Evolutionary conservation across 2,113 vertebrate species (phyloP).

Genomic region (Melanerpes formicivorus): DNA sequence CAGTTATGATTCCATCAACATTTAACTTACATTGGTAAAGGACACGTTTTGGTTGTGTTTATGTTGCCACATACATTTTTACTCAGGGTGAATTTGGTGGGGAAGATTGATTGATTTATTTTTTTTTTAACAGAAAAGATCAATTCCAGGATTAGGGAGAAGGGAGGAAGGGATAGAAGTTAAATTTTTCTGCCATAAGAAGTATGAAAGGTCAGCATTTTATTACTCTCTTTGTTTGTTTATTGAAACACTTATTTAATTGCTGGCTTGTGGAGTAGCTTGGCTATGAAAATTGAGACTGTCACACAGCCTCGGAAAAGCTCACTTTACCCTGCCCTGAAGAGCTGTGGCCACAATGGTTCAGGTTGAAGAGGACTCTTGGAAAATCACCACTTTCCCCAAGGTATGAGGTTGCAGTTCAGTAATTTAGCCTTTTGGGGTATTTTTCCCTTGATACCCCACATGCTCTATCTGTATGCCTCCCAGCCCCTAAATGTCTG

Average conservation of each 20-base stretch:
- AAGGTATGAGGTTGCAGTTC: neutral
- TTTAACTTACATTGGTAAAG: constrained; percentile 56
- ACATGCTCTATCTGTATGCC: neutral
- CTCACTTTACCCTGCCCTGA: neutral
- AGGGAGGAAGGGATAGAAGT: neutral
- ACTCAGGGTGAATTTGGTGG: neutral
- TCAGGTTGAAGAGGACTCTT: neutral
- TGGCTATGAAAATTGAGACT: neutral
- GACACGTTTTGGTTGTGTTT: neutral
- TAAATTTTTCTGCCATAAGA: neutral
- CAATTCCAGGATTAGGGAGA: neutral
- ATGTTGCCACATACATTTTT: neutral
- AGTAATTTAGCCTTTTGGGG: neutral
- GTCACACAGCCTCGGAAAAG: neutral
- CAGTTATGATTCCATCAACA: constrained; percentile 59
- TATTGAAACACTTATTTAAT: neutral
- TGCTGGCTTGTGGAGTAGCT: neutral
- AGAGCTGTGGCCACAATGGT: neutral
- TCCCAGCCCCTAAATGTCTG: neutral
- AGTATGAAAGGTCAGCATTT: neutral
- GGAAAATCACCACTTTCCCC: neutral
- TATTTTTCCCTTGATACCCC: neutral
- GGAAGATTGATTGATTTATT: neutral
- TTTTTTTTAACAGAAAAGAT: neutral
- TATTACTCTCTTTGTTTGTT: neutral